Evolutionary conservation across 1,140 invertebrate species (phyloP), one percentile per base, ranked within the genome.

Genomic region (Mycetomoellerius zeteki): DNA sequence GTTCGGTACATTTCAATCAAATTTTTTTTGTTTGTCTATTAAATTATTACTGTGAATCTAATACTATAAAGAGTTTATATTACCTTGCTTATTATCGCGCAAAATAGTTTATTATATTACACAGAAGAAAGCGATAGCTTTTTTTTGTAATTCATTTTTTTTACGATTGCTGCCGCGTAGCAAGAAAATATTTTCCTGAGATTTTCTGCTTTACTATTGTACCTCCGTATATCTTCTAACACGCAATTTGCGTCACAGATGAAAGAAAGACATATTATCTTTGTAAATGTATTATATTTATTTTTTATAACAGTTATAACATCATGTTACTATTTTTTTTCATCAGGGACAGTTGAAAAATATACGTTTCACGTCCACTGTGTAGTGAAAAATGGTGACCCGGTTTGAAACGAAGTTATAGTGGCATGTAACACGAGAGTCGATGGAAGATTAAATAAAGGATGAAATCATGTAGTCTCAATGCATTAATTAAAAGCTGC

Each of bases 341-440:
- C n/a, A 43, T 6, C 47, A 27, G 27, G 19, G 24, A 19, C 19
- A 84, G 27, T 60, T 60, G 24, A 60, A 47, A 72, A 19, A 43
- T 60, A 60, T 14, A 47, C 5, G 7, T 58, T 72, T 43, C 21
- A 60, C 16, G 4, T 60, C 19, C 24, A 6, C 24, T 0, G 4
- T 24, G 14, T 24, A 19, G 6, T 24, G 27, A 84, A 62, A 84
- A 84, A 27, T 12, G 4, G n/a, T 62, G 54, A 75, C 24, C n/a
- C 54, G 54, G 1, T 75, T 73, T 60, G 8, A 84, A 84, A 50
- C 65, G 2, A 73, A 84, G 24, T 73, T 82, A 73, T 14, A 58
- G 62, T 37, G 24, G 14, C 10, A 43, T 30, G 50, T 19, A 69
- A 69, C 47, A 33, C 27, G 43, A 60, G 14, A 82, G 12, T 27